A percentile compares a stretch with the other conserved stretches of the same genome.
Conservation (phyloP, 2,113 vertebrate genomes). For the Cnemophilus loriae region DNA sequence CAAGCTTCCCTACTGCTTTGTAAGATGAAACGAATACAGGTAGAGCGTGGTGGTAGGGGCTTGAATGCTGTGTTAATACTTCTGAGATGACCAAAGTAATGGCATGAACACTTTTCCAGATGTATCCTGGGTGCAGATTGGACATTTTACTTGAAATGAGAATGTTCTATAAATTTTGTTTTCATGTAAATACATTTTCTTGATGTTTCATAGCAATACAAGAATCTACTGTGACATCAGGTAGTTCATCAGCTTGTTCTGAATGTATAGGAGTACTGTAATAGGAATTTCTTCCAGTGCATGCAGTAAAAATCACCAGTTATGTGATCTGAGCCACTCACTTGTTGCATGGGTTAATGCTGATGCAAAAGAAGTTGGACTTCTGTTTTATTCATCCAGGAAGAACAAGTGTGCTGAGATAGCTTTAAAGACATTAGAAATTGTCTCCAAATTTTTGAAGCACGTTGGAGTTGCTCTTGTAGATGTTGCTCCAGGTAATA, state of each 20-base stretch:
- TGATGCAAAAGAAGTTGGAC: background rate
- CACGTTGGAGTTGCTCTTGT: rapidly evolving
- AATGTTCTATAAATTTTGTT: background rate
- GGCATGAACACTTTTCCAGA: background rate
- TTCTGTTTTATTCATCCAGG: background rate
- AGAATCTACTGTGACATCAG: background rate
- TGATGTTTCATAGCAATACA: background rate
- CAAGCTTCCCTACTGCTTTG: background rate
- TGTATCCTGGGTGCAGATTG: background rate
- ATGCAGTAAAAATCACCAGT: background rate
- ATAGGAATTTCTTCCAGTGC: background rate
- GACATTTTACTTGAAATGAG: background rate
- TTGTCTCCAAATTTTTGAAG: background rate
- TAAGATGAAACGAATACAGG: background rate
- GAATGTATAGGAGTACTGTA: background rate
- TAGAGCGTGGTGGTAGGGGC: background rate
- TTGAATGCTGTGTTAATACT: background rate
- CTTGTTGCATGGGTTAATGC: background rate
- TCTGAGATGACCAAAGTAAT: background rate
- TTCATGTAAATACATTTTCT: background rate
- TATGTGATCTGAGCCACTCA: background rate
- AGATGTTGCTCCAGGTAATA: background rate
- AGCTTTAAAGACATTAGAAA: background rate
- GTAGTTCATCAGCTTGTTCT: no score
- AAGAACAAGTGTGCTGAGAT: background rate